A percentile compares a stretch with the other conserved stretches of the same genome.
Evolutionary conservation across 2,888 invertebrate genomes (phyloP).

Genomic region (Bembecia ichneumoniformis): DNA sequence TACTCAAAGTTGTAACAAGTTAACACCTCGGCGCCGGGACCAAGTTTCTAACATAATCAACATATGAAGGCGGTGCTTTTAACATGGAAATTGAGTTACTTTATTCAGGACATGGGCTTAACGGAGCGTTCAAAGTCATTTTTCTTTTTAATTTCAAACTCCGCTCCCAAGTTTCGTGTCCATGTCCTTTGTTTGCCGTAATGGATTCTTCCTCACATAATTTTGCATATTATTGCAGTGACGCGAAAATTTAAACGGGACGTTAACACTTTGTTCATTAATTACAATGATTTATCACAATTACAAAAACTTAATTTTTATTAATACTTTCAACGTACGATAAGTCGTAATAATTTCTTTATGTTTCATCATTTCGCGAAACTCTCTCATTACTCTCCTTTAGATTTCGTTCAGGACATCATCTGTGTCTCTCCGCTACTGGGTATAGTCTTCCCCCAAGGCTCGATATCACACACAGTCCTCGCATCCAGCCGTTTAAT

Average conservation of each 20-base stretch:
- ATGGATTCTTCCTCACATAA: not conserved
- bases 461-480: too few relatives aligned
- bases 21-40: constrained; percentile 8
- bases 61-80: constrained; percentile 12
- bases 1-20: constrained; percentile 10
- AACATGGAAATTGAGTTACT: constrained; percentile 16
- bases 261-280: not conserved
- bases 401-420: too few relatives aligned
- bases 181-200: not conserved
- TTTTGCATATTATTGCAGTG: not conserved
- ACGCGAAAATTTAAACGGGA: not conserved
- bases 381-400: too few relatives aligned
- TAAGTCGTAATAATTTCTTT: too few relatives aligned
- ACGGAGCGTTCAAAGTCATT: constrained; percentile 1
- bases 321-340: too few relatives aligned
- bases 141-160: not conserved
- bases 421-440: too few relatives aligned
- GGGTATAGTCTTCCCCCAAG: too few relatives aligned
- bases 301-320: too few relatives aligned
- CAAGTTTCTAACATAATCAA: constrained; percentile 16
- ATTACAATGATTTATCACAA: not conserved
- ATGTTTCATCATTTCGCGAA: too few relatives aligned
- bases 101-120: constrained; percentile 4
- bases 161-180: not conserved
- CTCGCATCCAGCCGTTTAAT: too few relatives aligned